These are phyloP conservation scores for Mandrillus leucophaeus DNA, from an alignment of 2,113 vertebrate species.

Conservation along the genomic window DNA sequence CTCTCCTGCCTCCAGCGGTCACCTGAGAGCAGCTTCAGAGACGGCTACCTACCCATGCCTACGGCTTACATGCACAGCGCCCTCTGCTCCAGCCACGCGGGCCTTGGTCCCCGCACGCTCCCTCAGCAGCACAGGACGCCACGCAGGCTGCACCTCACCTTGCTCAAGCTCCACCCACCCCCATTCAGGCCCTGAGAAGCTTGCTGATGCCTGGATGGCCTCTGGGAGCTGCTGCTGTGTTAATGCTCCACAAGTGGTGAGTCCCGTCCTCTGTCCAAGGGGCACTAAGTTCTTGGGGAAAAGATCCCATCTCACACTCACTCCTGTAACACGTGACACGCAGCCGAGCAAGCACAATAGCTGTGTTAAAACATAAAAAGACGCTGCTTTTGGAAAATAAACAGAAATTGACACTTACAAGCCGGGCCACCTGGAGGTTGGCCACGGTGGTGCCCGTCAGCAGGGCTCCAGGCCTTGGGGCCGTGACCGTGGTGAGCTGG, in stretches of 20 bases:
- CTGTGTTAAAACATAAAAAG: background rate
- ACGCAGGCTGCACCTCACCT: rapidly evolving
- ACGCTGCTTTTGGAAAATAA: background rate
- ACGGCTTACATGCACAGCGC: background rate
- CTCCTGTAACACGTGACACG: background rate
- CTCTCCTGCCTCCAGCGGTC: rapidly evolving
- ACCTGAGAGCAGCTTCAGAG: background rate
- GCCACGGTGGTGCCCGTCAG: slow-evolving; percentile 90
- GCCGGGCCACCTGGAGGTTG: slow-evolving; percentile 93
- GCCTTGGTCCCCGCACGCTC: no score
- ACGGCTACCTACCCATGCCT: background rate
- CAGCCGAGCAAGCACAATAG: background rate
- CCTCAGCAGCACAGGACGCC: background rate
- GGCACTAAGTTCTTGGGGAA: background rate
- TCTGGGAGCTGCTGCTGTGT: rapidly evolving
- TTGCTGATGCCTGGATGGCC: background rate
- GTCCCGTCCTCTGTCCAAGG: background rate
- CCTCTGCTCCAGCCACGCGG: background rate
- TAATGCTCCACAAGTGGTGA: background rate
- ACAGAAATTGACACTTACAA: slow-evolving; percentile 87
- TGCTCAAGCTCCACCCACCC: background rate
- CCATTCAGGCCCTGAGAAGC: background rate
- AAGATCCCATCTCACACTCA: background rate
- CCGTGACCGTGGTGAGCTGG: slow-evolving; percentile 91
- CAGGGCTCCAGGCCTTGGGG: slow-evolving; percentile 89